Evolutionary conservation across 2,797 vertebrate genomes (phyloP).

Genomic region (Masticophis lateralis): DNA sequence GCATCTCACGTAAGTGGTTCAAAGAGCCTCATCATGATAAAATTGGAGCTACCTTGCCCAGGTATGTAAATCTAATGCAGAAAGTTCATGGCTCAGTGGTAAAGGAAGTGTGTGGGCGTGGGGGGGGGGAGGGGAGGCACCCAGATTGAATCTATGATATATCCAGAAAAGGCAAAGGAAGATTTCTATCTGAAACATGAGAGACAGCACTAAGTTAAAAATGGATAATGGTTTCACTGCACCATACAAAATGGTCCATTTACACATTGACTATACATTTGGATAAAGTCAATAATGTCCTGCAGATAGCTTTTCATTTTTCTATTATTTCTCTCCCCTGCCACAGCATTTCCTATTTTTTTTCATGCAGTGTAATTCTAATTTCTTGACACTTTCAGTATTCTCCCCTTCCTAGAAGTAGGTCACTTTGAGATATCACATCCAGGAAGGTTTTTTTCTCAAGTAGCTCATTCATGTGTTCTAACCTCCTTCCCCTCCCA

Average conservation of each 20-base stretch:
- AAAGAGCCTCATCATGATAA: not conserved
- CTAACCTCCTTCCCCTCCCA: not conserved
- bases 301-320: not conserved
- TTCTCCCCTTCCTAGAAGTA: not conserved
- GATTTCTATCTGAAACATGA: not conserved
- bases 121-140: fast-evolving
- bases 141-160: not conserved
- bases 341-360: not conserved
- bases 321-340: not conserved
- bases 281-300: not conserved
- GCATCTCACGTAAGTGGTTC: not conserved
- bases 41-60: not conserved
- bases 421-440: not conserved
- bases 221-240: not conserved
- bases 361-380: too few species aligned
- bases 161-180: not conserved
- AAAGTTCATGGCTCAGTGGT: not conserved
- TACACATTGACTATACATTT: not conserved
- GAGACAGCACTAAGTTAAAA: not conserved
- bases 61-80: not conserved
- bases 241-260: not conserved
- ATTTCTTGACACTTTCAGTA: not conserved
- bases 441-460: not conserved
- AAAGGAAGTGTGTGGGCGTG: not conserved
- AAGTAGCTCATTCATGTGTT: not conserved